Conservation (phyloP, 2,888 invertebrate species). For the Clostera curtula region DNA sequence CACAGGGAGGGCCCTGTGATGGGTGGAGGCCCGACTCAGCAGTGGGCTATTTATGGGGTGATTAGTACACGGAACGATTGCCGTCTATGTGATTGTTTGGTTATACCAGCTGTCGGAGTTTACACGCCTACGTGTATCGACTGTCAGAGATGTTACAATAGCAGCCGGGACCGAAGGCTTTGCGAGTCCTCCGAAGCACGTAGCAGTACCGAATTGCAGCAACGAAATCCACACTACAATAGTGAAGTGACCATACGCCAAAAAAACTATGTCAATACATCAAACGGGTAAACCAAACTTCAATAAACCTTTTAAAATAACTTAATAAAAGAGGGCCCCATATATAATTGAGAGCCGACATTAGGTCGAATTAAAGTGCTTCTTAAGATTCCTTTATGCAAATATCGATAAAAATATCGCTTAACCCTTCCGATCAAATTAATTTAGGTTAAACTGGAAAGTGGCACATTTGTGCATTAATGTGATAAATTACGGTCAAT, state of each 20-base stretch:
- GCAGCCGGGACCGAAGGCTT: too few relatives aligned
- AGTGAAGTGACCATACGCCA: too few relatives aligned
- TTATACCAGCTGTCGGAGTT: too few relatives aligned
- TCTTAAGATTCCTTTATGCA: slow-evolving; percentile 65
- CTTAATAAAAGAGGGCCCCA: slow-evolving; percentile 44
- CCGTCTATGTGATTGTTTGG: too few relatives aligned
- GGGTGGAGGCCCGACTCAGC: too few relatives aligned
- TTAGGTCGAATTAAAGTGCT: slow-evolving; percentile 52
- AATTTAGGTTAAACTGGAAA: slow-evolving; percentile 50
- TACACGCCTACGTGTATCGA: too few relatives aligned
- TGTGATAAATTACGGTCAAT: slow-evolving; percentile 57
- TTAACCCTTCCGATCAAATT: slow-evolving; percentile 42
- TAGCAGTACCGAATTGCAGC: slow-evolving; percentile 3
- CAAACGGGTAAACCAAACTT: slow-evolving; percentile 8
- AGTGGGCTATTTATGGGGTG: too few relatives aligned
- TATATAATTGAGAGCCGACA: slow-evolving; percentile 47
- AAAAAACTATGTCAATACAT: slow-evolving; percentile 8
- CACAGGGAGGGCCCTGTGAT: too few relatives aligned
- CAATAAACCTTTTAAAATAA: slow-evolving; percentile 41
- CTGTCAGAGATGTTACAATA: too few relatives aligned
- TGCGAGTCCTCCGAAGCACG: too few relatives aligned
- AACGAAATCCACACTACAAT: too few relatives aligned
- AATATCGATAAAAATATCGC: slow-evolving; percentile 53
- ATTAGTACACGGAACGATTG: too few relatives aligned
- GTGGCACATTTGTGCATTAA: slow-evolving; percentile 49